These are phyloP conservation scores for Chironomus striatipennis DNA, from an alignment of 1,140 invertebrate species.

Conservation along the genomic window DNA sequence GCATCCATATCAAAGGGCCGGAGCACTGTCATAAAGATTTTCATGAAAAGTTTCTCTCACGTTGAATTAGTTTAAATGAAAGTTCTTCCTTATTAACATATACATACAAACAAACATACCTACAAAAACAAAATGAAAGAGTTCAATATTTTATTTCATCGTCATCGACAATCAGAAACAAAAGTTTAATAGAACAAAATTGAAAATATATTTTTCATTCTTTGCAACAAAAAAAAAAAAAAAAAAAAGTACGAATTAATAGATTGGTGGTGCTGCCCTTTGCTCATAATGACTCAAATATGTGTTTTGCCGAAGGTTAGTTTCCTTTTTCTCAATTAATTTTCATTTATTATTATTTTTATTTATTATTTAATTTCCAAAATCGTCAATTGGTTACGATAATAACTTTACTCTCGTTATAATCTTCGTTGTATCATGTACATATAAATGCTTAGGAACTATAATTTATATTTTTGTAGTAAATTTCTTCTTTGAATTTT, in stretches of 20 bases:
- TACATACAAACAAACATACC: neutral
- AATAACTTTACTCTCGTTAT: neutral
- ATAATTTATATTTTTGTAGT: neutral
- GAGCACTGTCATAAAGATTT: constrained; percentile 58
- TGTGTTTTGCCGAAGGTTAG: constrained; percentile 5
- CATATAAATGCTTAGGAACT: neutral
- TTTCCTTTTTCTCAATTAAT: neutral
- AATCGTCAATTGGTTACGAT: neutral
- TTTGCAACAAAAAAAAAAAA: neutral
- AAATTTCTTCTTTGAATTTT: neutral
- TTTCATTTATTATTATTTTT: neutral
- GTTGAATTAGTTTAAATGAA: neutral
- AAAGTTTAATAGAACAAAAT: neutral
- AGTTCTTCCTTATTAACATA: neutral
- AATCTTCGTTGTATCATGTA: neutral
- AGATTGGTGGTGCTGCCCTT: neutral
- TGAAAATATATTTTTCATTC: too few relatives aligned
- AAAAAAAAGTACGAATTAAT: neutral
- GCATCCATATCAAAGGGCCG: constrained; percentile 88
- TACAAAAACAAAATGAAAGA: constrained; percentile 4
- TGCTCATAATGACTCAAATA: neutral
- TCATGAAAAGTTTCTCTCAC: neutral
- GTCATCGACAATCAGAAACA: neutral
- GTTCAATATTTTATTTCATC: neutral
- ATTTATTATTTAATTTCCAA: constrained; percentile 14